phyloP scores from a whole-genome alignment of 2,113 vertebrate species.

The Ochotona princeps region DNA sequence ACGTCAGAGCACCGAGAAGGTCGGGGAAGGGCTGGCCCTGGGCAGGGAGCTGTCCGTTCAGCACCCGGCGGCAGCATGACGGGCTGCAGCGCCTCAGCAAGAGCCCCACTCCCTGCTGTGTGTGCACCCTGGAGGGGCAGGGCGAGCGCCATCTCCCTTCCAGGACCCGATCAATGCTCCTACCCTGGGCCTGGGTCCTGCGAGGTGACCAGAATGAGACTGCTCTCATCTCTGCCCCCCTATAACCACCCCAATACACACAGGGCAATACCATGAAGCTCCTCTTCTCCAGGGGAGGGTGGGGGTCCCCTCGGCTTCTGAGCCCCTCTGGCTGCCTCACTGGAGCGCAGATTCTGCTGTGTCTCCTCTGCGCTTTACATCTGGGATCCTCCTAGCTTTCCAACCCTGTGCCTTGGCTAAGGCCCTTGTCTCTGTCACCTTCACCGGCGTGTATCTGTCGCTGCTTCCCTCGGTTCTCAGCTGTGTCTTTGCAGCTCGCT shows the following conservation, averaged over 20 bases:
- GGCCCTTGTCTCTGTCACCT: constrained; percentile 51
- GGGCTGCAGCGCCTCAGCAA: background rate
- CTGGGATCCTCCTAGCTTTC: background rate
- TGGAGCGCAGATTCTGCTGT: background rate
- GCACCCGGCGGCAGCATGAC: constrained; percentile 10
- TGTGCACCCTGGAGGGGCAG: background rate
- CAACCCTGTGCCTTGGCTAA: background rate
- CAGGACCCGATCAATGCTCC: background rate
- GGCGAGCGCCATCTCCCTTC: background rate
- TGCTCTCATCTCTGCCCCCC: background rate
- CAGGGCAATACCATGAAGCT: too few species aligned
- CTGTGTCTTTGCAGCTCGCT: constrained; percentile 1
- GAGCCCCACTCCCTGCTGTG: background rate
- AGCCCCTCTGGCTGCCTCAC: background rate
- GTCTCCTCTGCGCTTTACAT: background rate
- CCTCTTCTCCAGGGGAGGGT: background rate
- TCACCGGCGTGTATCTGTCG: constrained; percentile 16
- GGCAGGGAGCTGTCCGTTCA: constrained; percentile 80
- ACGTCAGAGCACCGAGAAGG: too few species aligned
- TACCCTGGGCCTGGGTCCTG: background rate
- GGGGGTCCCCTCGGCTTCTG: background rate
- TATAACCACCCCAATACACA: background rate
- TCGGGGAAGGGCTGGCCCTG: background rate
- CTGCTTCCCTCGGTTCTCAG: constrained; percentile 12
- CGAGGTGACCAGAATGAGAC: background rate